Evolutionary conservation across 2,888 invertebrate species (phyloP).

Genomic region (Achlya flavicornis): DNA sequence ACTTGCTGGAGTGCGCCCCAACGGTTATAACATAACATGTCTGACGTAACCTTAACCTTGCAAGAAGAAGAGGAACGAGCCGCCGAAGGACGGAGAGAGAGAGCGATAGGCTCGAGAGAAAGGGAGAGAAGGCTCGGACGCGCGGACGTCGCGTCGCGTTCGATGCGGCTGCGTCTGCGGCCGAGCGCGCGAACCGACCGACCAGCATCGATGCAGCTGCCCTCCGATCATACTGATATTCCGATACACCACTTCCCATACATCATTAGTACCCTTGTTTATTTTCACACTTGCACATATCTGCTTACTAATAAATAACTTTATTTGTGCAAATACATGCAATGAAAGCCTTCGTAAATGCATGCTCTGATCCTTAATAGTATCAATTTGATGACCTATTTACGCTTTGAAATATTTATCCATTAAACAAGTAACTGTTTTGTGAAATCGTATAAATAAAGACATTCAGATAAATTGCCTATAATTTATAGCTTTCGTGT

Average conservation of each 20-base stretch:
- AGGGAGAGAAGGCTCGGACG: constrained; percentile 72
- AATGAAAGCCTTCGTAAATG: background rate
- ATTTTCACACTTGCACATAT: constrained; percentile 22
- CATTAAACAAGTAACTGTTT: background rate
- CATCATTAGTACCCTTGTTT: constrained; percentile 20
- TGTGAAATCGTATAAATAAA: background rate
- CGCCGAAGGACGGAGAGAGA: constrained; percentile 83
- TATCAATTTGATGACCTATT: background rate
- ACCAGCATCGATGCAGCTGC: constrained; percentile 26
- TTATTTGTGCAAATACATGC: background rate
- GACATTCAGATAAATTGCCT: background rate
- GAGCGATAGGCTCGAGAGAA: constrained; percentile 78
- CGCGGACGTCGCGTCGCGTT: constrained; percentile 44
- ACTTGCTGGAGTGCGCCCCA: constrained; percentile 82
- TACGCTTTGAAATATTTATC: background rate
- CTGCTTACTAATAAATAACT: background rate
- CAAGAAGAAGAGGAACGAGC: constrained; percentile 83
- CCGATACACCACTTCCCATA: constrained; percentile 40
- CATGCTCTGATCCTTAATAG: background rate
- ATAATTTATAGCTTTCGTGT: constrained; percentile 7
- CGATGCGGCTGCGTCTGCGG: constrained; percentile 40
- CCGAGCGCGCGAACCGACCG: constrained; percentile 26
- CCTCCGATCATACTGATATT: constrained; percentile 23
- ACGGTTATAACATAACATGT: constrained; percentile 85
- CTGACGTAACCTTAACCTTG: constrained; percentile 85